phyloP scores from a whole-genome alignment of 2,888 invertebrate species.

The Gasteruption jaculator region DNA sequence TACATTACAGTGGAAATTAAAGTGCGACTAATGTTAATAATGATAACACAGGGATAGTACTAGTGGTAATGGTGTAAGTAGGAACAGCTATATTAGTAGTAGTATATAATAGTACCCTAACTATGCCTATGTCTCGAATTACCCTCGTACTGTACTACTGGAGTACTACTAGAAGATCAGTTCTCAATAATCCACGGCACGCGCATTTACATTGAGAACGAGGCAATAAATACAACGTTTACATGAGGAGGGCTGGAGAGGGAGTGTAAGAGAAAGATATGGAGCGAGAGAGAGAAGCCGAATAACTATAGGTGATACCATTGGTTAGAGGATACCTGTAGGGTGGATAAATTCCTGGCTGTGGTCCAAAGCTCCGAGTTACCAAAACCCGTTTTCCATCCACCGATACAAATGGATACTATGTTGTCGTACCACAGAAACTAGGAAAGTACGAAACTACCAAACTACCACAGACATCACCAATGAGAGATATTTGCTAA shows the following conservation, averaged over 20 bases:
- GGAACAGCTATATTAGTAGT: too few species aligned
- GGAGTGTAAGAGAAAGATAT: conserved; percentile 10
- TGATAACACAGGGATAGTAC: too few species aligned
- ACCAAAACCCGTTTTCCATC: conserved; percentile 28
- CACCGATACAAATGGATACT: conserved; percentile 37
- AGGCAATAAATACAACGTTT: conserved; percentile 41
- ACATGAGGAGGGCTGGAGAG: conserved; percentile 26
- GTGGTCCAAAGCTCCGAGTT: conserved; percentile 37
- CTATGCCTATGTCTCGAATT: conserved; percentile 27
- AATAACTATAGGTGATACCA: neutral
- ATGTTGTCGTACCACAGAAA: conserved; percentile 23
- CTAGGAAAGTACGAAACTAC: conserved; percentile 34
- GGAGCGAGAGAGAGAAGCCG: neutral
- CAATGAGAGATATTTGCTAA: too few species aligned
- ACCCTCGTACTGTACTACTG: too few species aligned
- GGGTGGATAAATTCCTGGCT: conserved; percentile 42
- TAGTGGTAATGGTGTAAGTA: too few species aligned
- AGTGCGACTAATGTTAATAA: too few species aligned
- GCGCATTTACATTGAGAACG: conserved; percentile 40
- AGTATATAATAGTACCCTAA: too few species aligned
- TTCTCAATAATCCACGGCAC: conserved; percentile 40
- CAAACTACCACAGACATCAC: too few species aligned
- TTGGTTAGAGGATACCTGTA: conserved; percentile 1
- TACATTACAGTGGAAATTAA: too few species aligned
- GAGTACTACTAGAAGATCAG: conserved; percentile 37